Percentiles rank a stretch among this genome's conserved stretches.
phyloP scores from a whole-genome alignment of 2,113 vertebrate genomes.

The Crocuta crocuta region DNA sequence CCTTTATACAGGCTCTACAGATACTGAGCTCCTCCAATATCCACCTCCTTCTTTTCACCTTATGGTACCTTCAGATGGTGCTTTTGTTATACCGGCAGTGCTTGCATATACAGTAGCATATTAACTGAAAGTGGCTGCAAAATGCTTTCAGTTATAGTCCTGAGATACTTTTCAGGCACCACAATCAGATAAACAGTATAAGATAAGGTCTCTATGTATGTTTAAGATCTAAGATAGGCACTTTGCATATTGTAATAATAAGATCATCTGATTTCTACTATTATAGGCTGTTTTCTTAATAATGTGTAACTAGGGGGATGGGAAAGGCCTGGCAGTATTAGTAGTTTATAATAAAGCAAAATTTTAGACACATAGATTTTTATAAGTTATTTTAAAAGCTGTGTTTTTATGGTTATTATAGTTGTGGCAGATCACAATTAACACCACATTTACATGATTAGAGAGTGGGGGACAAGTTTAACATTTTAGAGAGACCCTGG shows the following conservation, averaged over 20 bases:
- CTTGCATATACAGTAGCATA: not conserved
- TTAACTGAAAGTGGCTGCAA: not conserved
- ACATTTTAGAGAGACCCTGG: not conserved
- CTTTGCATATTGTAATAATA: not conserved
- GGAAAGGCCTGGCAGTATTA: not conserved
- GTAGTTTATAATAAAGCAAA: conserved; percentile 9
- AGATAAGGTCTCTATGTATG: not conserved
- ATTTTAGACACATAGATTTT: not conserved
- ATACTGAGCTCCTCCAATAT: not conserved
- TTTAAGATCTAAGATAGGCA: not conserved
- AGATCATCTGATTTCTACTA: not conserved
- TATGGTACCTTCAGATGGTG: not conserved
- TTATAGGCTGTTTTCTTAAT: not conserved
- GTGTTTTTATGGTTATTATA: not conserved
- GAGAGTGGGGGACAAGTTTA: not conserved
- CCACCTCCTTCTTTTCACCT: not conserved
- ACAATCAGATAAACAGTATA: not conserved
- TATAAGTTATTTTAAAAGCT: not conserved
- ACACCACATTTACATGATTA: not conserved
- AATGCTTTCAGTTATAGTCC: not conserved
- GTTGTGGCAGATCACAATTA: not conserved
- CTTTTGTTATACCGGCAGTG: not conserved
- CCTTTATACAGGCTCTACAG: not conserved
- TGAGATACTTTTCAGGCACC: not conserved
- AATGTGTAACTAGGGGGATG: not conserved